Percentiles rank a stretch among this genome's conserved stretches.
phyloP scores from a whole-genome alignment of 1,140 invertebrate genomes.

The Fopius arisanus region DNA sequence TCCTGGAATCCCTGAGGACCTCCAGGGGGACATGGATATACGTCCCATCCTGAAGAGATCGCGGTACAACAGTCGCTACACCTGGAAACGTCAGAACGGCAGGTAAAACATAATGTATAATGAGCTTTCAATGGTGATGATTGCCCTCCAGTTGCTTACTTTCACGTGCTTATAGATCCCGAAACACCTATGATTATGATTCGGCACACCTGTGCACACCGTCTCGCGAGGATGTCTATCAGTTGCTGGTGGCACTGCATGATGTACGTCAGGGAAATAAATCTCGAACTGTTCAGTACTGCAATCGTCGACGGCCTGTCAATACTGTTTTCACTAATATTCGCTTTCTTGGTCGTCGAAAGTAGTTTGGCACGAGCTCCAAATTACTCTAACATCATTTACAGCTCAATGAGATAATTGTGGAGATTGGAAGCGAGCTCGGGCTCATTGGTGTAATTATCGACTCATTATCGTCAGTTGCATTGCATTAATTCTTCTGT shows the following conservation, averaged over 20 bases:
- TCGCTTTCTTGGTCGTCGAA: slow-evolving; percentile 65
- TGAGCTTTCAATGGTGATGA: background rate
- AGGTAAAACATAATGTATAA: slow-evolving; percentile 32
- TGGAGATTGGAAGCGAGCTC: background rate
- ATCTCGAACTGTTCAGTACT: slow-evolving; percentile 68
- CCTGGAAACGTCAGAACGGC: slow-evolving; percentile 69
- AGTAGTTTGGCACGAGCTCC: background rate
- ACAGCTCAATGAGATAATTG: slow-evolving; percentile 14
- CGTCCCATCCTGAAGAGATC: slow-evolving; percentile 60
- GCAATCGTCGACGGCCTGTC: slow-evolving; percentile 69
- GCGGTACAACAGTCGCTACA: slow-evolving; percentile 69
- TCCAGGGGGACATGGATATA: slow-evolving; percentile 19
- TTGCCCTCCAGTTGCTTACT: slow-evolving; percentile 32
- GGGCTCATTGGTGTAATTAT: background rate
- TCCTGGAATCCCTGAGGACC: slow-evolving; percentile 11
- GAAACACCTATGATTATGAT: slow-evolving; percentile 66
- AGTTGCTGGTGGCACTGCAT: slow-evolving; percentile 68
- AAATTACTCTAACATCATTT: background rate
- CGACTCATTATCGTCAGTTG: too few relatives aligned
- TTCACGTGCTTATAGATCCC: slow-evolving; percentile 26
- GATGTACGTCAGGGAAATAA: slow-evolving; percentile 67
- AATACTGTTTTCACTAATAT: slow-evolving; percentile 70
- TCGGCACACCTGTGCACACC: slow-evolving; percentile 67
- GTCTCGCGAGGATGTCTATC: slow-evolving; percentile 68
- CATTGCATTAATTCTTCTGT: too few relatives aligned